phyloP scores from a whole-genome alignment of 1,140 invertebrate genomes.

The Dendroctonus valens region DNA sequence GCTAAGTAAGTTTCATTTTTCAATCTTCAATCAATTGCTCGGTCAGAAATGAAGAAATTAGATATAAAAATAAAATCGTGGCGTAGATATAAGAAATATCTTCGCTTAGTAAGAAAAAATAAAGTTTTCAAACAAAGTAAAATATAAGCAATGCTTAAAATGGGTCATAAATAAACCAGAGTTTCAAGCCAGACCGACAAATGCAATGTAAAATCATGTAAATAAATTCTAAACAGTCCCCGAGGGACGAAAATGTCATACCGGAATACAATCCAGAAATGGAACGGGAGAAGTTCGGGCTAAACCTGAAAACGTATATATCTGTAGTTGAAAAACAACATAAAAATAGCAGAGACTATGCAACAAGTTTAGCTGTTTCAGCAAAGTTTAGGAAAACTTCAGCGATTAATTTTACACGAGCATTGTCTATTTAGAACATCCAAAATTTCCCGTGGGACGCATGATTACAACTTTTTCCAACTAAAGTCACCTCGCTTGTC shows the following conservation, averaged over 20 bases:
- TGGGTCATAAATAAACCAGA: background rate
- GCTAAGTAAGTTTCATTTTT: too few relatives aligned
- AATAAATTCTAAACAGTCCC: background rate
- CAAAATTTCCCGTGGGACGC: constrained; percentile 22
- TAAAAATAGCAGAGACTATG: constrained; percentile 10
- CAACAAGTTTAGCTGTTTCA: constrained; percentile 19
- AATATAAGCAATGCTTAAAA: background rate
- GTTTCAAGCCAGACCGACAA: background rate
- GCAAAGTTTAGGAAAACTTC: constrained; percentile 13
- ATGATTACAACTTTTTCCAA: constrained; percentile 11
- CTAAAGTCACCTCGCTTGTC: constrained; percentile 5
- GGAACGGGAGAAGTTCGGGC: background rate
- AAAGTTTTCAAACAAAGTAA: background rate
- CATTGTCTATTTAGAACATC: constrained; percentile 21
- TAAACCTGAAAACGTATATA: constrained; percentile 1
- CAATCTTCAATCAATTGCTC: too few relatives aligned
- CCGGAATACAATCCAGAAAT: background rate
- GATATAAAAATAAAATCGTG: too few relatives aligned
- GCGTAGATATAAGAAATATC: too few relatives aligned
- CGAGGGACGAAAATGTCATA: background rate
- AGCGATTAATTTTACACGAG: constrained; percentile 23
- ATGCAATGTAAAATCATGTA: background rate
- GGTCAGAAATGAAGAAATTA: too few relatives aligned
- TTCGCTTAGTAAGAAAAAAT: too few relatives aligned
- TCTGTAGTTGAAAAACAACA: constrained; percentile 9